phyloP scores from a whole-genome alignment of 37 sponge, comb jelly and placozoan species.

The Mnemiopsis leidyi region DNA sequence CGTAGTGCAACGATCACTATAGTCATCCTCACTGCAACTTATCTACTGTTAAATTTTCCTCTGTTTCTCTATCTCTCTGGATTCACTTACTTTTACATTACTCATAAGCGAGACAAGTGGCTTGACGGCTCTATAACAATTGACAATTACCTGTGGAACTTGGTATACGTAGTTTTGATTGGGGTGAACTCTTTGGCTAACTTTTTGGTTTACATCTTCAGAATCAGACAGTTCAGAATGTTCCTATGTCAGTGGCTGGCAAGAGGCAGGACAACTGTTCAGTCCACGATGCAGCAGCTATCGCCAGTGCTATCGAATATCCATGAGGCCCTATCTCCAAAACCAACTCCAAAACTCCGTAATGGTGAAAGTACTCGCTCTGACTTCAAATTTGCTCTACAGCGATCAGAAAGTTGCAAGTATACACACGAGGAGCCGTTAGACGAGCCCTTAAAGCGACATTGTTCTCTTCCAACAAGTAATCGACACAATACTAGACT shows the following conservation, averaged over 20 bases:
- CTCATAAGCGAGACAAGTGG: not conserved
- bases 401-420: too few species aligned
- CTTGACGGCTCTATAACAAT: not conserved
- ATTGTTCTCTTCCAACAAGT: too few species aligned
- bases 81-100: conserved; percentile 32
- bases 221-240: not conserved
- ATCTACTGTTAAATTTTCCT: conserved; percentile 7
- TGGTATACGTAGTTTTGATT: conserved; percentile 10
- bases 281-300: not conserved
- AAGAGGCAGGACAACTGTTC: not conserved
- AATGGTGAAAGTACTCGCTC: too few species aligned
- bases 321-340: not conserved
- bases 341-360: not conserved
- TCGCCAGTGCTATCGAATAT: not conserved
- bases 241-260: not conserved
- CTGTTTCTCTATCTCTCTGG: conserved; percentile 36
- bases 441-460: too few species aligned
- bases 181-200: conserved; percentile 33
- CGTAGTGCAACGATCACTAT: not conserved
- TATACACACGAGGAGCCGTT: too few species aligned
- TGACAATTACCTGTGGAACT: conserved; percentile 9
- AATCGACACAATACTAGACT: too few species aligned
- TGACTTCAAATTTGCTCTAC: too few species aligned
- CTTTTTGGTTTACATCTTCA: conserved; percentile 1
- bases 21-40: not conserved